These are phyloP conservation scores for Coilia nasus DNA, from an alignment of 2,797 vertebrate genomes.

Conservation along the genomic window DNA sequence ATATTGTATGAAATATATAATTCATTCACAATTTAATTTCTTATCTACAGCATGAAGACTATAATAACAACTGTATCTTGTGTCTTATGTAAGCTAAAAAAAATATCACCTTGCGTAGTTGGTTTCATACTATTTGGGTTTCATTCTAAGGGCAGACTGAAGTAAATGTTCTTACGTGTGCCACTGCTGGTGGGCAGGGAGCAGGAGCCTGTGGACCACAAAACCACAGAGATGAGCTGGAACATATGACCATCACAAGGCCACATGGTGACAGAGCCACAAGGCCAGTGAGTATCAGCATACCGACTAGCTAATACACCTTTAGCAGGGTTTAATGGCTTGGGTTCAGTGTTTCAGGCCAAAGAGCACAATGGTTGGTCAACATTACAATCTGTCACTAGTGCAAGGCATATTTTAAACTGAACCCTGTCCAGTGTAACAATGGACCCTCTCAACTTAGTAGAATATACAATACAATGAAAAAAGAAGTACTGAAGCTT, in stretches of 20 bases:
- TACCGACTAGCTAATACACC: not conserved
- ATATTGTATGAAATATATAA: too few species aligned
- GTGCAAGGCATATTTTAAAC: not conserved
- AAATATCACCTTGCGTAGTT: too few species aligned
- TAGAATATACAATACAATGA: not conserved
- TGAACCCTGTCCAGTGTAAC: too few species aligned
- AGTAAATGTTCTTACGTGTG: conserved; percentile 47
- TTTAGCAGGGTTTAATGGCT: too few species aligned
- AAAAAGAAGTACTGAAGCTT: too few species aligned
- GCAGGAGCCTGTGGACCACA: conserved; percentile 32
- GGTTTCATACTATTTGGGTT: not conserved
- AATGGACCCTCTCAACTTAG: too few species aligned
- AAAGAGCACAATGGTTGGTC: too few species aligned
- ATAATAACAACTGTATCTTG: too few species aligned
- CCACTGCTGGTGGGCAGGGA: conserved; percentile 34
- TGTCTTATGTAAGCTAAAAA: too few species aligned
- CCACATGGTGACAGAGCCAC: not conserved
- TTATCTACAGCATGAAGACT: too few species aligned
- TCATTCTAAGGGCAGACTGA: not conserved
- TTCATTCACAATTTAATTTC: too few species aligned
- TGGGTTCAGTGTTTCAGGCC: too few species aligned
- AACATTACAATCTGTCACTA: not conserved
- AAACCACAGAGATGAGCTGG: not conserved
- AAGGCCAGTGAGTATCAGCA: not conserved
- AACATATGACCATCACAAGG: not conserved